phyloP scores from a whole-genome alignment of 2,888 invertebrate genomes.

The Boloria selene region DNA sequence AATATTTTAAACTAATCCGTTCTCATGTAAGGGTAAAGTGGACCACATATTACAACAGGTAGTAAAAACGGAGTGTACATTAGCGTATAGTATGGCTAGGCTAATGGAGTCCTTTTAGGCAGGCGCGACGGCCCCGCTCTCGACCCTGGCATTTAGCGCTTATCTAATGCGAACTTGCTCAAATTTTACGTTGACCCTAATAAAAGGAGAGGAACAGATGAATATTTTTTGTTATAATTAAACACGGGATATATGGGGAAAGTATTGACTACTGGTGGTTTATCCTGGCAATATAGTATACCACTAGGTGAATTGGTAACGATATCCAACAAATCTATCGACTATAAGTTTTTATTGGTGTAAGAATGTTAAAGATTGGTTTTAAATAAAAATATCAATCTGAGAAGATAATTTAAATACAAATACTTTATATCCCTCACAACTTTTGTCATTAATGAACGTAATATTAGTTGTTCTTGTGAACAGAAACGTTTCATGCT shows the following conservation, averaged over 20 bases:
- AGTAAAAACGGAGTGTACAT: constrained; percentile 24
- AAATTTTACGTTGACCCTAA: constrained; percentile 18
- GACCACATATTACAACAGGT: constrained; percentile 4
- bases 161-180: constrained; percentile 23
- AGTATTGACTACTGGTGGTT: neutral
- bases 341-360: too few relatives aligned
- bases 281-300: neutral
- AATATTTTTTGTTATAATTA: neutral
- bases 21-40: constrained; percentile 3
- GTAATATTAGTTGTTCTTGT: neutral
- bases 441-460: too few relatives aligned
- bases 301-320: too few relatives aligned
- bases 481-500: neutral
- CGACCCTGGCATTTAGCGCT: constrained; percentile 17
- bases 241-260: neutral
- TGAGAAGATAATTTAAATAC: too few relatives aligned
- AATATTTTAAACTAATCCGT: neutral
- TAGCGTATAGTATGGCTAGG: constrained; percentile 24
- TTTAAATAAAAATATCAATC: too few relatives aligned
- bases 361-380: too few relatives aligned
- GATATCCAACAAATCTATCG: too few relatives aligned
- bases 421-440: too few relatives aligned
- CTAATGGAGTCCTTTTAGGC: constrained; percentile 37
- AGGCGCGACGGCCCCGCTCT: neutral
- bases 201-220: constrained; percentile 7